Base-by-base conservation (phyloP, 2,888 invertebrate genomes). In the Lampropteryx suffumata region DNA sequence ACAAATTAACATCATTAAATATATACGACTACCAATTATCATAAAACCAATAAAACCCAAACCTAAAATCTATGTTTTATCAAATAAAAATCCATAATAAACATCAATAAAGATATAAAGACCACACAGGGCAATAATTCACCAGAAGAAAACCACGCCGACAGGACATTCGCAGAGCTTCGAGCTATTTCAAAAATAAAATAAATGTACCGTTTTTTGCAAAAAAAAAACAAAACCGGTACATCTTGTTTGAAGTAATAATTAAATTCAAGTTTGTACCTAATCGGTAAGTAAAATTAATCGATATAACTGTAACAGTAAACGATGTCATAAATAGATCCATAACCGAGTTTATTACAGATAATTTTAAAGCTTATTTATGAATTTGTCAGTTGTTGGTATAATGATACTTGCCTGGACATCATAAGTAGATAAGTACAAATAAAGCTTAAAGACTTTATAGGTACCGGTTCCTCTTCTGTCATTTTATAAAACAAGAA, bases 281-380 rank as follows among this genome's bases (percentile, higher is more conserved):
- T 73, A 59, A 69, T 65, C 68, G 65, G 45, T 62, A 69, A 70
- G 62, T 34, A 44, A 63, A 56, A 55, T 51, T 43, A 61, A 66
- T 64, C 54, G 57, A 61, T 49, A 50, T 65, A 66, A 57, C 65
- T 62, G 61, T 40, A 40, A 47, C 36, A 51, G 45, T 46, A 47
- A 43, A 49, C 45, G 41, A 48, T 37, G 56, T 56, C 48, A 50
- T 54, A 47, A 50, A 49, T 39, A 27, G 34, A 32, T 26, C 41
- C 12, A 35, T 36, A 50, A 12, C 14, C 24, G 37, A 24, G 12
- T 52, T 52, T 57, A 39, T 39, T 14, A 27, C 29, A 21, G 35
- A 28, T 43, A 30, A 49, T 34, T 35, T 41, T 50, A 28, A n/a
- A n/a, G 13, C 13, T 35, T 35, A 40, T 35, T 40, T 41, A 40